Base-by-base conservation (phyloP, 2,888 invertebrate genomes). In the Parnassius glacialis region DNA sequence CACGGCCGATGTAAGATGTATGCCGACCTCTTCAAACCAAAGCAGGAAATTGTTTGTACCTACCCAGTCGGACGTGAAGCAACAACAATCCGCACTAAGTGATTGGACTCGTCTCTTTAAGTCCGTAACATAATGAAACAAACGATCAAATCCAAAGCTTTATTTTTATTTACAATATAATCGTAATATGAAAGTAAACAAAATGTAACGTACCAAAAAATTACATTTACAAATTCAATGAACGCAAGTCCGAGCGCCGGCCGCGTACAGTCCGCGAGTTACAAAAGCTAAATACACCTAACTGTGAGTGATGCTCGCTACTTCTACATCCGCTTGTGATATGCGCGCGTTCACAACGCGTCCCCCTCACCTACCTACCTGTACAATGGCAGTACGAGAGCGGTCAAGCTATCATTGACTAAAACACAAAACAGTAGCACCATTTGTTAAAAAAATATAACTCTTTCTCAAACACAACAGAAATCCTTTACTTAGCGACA, bases 131-230 rank as follows among this genome's bases (percentile, higher is more conserved):
- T 25, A 62, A 58, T 70, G 54, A 82, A 83, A 82, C 75, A 64
- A 74, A 73, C 70, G 59, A 73, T 80, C 85, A 88, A 90, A 88
- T 91, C 87, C 89, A 90, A 90, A 90, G 90, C 90, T 90, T 90
- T 85, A 87, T 88, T 87, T 85, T 89, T 90, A 90, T 91, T 88
- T 90, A 90, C 90, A 90, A 86, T 90, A 81, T 83, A 87, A 79
- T 79, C 72, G 73, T 80, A 79, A 89, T 90, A 90, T 87, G 90
- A 90, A 90, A 91, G 88, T 90, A 90, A 90, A 89, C 90, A 91
- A 90, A 90, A 84, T 85, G 81, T 88, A 86, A 88, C 83, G 81
- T 89, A 90, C 85, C 83, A 87, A 89, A 84, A 83, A 82, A 83
- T 74, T 83, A 83, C 78, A 83, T 85, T 86, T 85, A 83, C 79